These are phyloP conservation scores for Aldabrachelys gigantea DNA, from an alignment of 2,113 vertebrate species.

Conservation along the genomic window DNA sequence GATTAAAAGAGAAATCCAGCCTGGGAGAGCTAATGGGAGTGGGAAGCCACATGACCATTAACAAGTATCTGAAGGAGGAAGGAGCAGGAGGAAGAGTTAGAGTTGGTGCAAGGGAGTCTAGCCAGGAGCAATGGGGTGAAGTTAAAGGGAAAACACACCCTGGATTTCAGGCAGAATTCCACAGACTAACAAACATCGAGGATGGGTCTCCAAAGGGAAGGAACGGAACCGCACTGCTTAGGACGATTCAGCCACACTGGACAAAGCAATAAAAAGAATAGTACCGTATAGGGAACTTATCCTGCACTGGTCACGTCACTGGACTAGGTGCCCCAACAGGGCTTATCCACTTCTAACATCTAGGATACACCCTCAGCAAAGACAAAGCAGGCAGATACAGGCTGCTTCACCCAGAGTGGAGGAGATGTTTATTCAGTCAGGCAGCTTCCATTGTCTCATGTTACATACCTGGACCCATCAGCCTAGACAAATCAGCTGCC, in stretches of 20 bases:
- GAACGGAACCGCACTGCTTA: not conserved
- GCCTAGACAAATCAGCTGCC: not conserved
- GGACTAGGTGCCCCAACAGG: not conserved
- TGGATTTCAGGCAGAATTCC: not conserved
- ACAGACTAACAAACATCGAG: not conserved
- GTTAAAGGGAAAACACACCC: not conserved
- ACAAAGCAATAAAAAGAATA: not conserved
- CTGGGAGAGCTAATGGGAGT: not conserved
- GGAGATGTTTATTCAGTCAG: not conserved
- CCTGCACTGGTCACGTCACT: not conserved
- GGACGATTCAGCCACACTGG: not conserved
- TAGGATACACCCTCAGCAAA: not conserved
- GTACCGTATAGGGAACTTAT: not conserved
- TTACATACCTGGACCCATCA: not conserved
- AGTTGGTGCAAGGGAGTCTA: not conserved
- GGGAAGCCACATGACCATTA: not conserved
- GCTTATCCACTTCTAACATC: not conserved
- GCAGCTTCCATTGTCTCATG: not conserved
- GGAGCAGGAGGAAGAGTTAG: not conserved
- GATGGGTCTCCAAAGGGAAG: not conserved
- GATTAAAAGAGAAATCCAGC: not conserved
- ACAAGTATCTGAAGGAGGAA: not conserved
- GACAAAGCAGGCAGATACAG: not conserved
- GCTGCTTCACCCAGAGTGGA: not conserved
- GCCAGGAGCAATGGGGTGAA: not conserved